Conservation (phyloP, 2,888 invertebrate species). For the Furcula furcula region DNA sequence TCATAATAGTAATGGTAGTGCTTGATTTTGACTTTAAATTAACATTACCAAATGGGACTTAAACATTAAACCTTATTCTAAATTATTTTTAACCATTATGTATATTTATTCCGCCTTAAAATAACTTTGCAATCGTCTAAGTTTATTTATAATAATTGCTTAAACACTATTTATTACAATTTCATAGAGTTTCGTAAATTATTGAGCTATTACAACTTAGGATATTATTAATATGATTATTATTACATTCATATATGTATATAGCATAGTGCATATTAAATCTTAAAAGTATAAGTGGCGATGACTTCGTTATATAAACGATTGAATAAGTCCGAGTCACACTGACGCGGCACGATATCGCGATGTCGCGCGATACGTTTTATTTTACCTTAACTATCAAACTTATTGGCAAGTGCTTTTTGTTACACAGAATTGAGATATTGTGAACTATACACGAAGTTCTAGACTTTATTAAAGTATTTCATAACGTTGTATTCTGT, state of each 20-base stretch:
- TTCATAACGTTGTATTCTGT: too few relatives aligned
- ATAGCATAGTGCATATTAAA: slow-evolving; percentile 69
- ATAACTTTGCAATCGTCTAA: slow-evolving; percentile 36
- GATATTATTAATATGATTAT: slow-evolving; percentile 35
- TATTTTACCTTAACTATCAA: background rate
- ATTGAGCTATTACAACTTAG: slow-evolving; percentile 74
- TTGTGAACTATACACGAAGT: too few relatives aligned
- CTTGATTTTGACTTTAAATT: slow-evolving; percentile 72
- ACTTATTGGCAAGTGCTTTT: too few relatives aligned
- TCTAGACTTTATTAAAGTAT: too few relatives aligned
- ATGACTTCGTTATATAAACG: slow-evolving; percentile 47
- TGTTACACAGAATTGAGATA: too few relatives aligned
- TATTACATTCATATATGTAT: slow-evolving; percentile 39
- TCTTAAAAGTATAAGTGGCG: slow-evolving; percentile 55
- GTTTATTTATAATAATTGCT: slow-evolving; percentile 51
- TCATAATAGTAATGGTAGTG: slow-evolving; percentile 78
- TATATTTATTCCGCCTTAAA: slow-evolving; percentile 53
- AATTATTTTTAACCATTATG: slow-evolving; percentile 54
- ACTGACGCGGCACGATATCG: slow-evolving; percentile 10
- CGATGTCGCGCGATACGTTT: background rate
- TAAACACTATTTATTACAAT: slow-evolving; percentile 63
- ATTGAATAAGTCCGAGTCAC: slow-evolving; percentile 22
- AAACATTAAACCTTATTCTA: slow-evolving; percentile 48
- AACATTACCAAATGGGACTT: slow-evolving; percentile 81
- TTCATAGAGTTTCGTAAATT: slow-evolving; percentile 61